Evolutionary conservation across 2,888 invertebrate species (phyloP).

Genomic region (Dioctria rufipes): DNA sequence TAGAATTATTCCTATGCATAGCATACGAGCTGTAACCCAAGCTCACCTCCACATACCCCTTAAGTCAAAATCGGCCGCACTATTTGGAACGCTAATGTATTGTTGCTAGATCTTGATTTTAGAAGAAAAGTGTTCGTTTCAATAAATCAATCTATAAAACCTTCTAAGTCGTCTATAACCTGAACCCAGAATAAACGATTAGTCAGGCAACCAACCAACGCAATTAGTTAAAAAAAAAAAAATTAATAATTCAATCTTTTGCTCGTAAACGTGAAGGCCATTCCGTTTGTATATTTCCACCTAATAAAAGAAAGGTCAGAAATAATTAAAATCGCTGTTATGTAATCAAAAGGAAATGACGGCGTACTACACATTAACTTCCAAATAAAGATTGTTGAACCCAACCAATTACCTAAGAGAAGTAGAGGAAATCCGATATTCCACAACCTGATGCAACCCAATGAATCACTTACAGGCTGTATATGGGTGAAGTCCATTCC

Average conservation of each 20-base stretch:
- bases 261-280: constrained; percentile 6
- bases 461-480: not conserved
- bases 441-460: not conserved
- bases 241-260: constrained; percentile 21
- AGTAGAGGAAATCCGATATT: constrained; percentile 1
- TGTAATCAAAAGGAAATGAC: constrained; percentile 13
- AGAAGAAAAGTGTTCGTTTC: no score
- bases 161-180: no score
- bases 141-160: no score
- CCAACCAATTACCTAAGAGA: not conserved
- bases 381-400: constrained; percentile 20
- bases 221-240: not conserved
- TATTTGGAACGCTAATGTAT: no score
- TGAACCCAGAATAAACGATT: not conserved
- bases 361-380: not conserved
- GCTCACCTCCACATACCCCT: no score
- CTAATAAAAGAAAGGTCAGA: constrained; percentile 22
- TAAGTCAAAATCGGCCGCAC: no score
- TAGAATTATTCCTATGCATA: no score
- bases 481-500: not conserved
- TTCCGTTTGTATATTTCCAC: constrained; percentile 3
- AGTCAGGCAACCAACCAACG: not conserved
- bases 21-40: no score
- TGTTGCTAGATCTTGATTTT: no score
- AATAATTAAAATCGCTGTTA: constrained; percentile 29